phyloP scores from a whole-genome alignment of 2,113 vertebrate species.

The Platysternon megacephalum region DNA sequence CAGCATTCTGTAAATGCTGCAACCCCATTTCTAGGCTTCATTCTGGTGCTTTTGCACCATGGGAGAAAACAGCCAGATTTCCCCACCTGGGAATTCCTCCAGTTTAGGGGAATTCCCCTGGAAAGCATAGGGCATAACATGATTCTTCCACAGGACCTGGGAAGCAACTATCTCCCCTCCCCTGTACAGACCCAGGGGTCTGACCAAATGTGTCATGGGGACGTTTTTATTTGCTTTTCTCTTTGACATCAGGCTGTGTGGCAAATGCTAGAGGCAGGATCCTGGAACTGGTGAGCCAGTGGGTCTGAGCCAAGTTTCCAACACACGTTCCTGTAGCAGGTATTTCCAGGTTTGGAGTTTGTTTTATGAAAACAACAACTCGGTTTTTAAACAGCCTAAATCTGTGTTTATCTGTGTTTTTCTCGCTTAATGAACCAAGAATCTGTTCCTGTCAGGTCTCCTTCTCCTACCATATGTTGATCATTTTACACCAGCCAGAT shows the following conservation, averaged over 20 bases:
- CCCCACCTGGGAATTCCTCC: not conserved
- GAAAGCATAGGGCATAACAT: accelerated
- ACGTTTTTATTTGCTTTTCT: accelerated
- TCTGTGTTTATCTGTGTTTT: constrained; percentile 59
- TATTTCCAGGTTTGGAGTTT: not conserved
- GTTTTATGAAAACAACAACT: constrained; percentile 29
- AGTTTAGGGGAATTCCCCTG: not conserved
- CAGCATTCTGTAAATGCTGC: not conserved
- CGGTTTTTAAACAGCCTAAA: constrained; percentile 28
- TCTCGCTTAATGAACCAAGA: not conserved
- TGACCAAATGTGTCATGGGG: not conserved
- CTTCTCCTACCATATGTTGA: constrained; percentile 22
- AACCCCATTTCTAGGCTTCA: not conserved
- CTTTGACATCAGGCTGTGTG: not conserved
- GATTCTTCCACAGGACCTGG: accelerated
- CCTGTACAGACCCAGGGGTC: accelerated
- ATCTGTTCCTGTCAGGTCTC: constrained; percentile 40
- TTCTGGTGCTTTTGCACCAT: not conserved
- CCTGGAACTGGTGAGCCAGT: accelerated
- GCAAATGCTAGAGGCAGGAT: not conserved
- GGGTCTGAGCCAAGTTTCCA: not conserved
- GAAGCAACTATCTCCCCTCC: accelerated
- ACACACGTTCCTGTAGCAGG: not conserved
- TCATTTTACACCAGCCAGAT: not conserved
- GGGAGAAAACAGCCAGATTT: not conserved